Percentiles rank a stretch among this genome's conserved stretches.
phyloP scores from a whole-genome alignment of 2,888 invertebrate genomes.

The Seira sanloemensis region DNA sequence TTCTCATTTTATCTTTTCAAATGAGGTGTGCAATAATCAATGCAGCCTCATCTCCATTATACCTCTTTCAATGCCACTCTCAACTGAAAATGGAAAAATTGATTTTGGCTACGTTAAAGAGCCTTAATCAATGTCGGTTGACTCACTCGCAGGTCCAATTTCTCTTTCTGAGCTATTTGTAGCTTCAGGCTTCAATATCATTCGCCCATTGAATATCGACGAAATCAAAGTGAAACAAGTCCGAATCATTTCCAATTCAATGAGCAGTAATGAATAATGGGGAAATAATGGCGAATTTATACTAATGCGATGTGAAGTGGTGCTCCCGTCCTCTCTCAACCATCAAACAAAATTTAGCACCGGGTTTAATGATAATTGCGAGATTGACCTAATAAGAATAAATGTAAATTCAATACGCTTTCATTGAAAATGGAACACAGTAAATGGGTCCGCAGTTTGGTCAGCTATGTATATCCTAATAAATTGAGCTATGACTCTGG shows the following conservation, averaged over 20 bases:
- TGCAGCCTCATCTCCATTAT: not conserved
- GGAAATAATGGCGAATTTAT: not conserved
- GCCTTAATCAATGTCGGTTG: too few relatives aligned
- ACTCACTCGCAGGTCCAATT: not conserved
- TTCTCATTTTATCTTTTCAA: not conserved
- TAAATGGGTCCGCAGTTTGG: not conserved
- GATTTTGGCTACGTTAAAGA: not conserved
- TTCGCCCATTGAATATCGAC: too few relatives aligned
- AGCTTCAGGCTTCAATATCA: not conserved
- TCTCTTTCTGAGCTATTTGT: not conserved
- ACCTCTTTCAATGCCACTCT: constrained; percentile 37
- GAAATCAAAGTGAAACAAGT: not conserved
- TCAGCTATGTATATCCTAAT: too few relatives aligned
- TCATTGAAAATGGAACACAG: not conserved
- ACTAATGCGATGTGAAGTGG: not conserved
- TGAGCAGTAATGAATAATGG: not conserved
- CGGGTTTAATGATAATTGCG: constrained; percentile 39
- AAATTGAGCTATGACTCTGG: not conserved
- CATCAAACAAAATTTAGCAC: constrained; percentile 9
- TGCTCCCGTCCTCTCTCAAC: not conserved
- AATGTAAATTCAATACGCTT: not conserved
- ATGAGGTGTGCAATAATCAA: not conserved
- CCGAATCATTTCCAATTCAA: not conserved
- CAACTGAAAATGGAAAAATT: not conserved
- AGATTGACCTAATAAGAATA: constrained; percentile 27